A percentile compares a stretch with the other conserved stretches of the same genome.
Evolutionary conservation across 1,140 invertebrate species (phyloP).

Genomic region (Hyposmocoma kahamanoa): DNA sequence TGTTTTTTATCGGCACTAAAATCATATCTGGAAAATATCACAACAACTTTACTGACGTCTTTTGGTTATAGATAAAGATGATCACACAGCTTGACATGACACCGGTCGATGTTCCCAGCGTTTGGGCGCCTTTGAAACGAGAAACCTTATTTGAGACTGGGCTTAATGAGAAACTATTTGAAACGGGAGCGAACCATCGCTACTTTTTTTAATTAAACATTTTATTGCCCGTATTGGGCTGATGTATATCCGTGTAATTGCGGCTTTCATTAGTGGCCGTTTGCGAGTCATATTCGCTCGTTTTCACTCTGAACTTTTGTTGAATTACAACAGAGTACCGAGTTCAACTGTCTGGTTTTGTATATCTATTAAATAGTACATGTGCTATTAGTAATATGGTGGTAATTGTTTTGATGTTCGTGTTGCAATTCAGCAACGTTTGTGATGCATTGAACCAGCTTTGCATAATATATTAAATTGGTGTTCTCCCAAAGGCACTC

Average conservation of each 20-base stretch:
- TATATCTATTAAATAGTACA: background rate
- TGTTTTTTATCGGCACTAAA: constrained; percentile 22
- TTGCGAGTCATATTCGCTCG: constrained; percentile 34
- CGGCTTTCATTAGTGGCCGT: constrained; percentile 38
- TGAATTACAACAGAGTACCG: constrained; percentile 9
- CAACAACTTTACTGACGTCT: constrained; percentile 14
- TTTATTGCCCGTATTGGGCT: constrained; percentile 18
- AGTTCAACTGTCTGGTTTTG: background rate
- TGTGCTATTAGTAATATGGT: background rate
- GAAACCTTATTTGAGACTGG: constrained; percentile 15
- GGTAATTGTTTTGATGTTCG: background rate
- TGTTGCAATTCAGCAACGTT: too few species aligned
- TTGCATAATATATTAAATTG: too few species aligned
- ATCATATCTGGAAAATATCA: constrained; percentile 21
- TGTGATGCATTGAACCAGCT: too few species aligned
- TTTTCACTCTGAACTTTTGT: constrained; percentile 22
- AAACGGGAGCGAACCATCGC: constrained; percentile 15
- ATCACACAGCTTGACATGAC: constrained; percentile 33
- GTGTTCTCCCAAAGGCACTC: too few species aligned
- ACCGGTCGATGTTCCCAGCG: constrained; percentile 11
- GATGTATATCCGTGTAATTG: constrained; percentile 36
- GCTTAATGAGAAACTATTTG: constrained; percentile 32
- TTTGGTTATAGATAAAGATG: too few species aligned
- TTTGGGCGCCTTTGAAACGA: constrained; percentile 28
- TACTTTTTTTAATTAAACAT: constrained; percentile 37